Evolutionary conservation across 2,113 vertebrate genomes (phyloP).

Genomic region (Corapipo altera): DNA sequence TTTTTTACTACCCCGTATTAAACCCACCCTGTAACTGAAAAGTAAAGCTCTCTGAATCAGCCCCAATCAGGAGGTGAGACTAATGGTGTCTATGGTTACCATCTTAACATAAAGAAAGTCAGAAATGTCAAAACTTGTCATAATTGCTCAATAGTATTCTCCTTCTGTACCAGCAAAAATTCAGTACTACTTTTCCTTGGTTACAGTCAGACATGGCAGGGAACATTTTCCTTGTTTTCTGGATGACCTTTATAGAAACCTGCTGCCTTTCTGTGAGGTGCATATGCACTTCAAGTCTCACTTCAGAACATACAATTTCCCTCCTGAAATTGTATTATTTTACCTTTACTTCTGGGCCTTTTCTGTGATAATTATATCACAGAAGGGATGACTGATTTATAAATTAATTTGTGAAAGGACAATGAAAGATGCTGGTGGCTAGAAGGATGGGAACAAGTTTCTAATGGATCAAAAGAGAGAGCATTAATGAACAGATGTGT

Average conservation of each 20-base stretch:
- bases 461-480: neutral
- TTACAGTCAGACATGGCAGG: neutral
- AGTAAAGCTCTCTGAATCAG: neutral
- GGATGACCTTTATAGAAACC: neutral
- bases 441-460: neutral
- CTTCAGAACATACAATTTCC: neutral
- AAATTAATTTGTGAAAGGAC: constrained; percentile 8
- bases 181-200: neutral
- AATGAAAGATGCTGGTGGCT: neutral
- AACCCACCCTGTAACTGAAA: neutral
- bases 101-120: neutral
- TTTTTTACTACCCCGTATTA: neutral
- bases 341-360: neutral
- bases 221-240: neutral
- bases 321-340: neutral
- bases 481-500: neutral
- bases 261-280: neutral
- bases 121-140: neutral
- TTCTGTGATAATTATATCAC: neutral
- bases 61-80: neutral
- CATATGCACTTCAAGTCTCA: neutral
- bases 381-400: neutral
- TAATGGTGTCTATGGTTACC: neutral
- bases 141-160: neutral
- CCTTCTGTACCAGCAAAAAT: neutral